phyloP scores from a whole-genome alignment of 2,113 vertebrate species.

The Gallinago media region DNA sequence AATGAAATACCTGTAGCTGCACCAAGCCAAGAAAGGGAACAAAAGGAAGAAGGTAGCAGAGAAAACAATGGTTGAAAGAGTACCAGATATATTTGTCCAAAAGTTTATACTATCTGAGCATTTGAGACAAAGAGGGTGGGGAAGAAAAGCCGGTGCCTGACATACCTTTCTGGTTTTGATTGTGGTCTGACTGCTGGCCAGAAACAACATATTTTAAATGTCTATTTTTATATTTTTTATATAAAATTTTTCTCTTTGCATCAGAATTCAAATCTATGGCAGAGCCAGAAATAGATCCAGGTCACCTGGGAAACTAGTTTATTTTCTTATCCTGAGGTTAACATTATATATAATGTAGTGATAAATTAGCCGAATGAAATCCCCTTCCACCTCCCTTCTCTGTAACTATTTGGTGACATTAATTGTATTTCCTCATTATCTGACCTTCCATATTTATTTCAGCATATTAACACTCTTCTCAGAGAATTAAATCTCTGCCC shows the following conservation, averaged over 20 bases:
- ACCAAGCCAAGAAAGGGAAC: background rate
- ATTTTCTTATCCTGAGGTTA: background rate
- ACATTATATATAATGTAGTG: background rate
- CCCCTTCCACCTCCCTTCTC: background rate
- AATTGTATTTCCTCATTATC: background rate
- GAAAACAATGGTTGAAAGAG: background rate
- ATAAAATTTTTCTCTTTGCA: background rate
- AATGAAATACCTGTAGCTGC: background rate
- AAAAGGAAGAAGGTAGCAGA: background rate
- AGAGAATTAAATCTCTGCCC: background rate
- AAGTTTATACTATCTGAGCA: background rate
- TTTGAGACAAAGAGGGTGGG: background rate
- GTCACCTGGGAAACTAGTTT: conserved; percentile 22
- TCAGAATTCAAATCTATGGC: background rate
- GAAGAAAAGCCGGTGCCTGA: background rate
- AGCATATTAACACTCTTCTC: background rate
- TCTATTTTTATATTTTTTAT: background rate
- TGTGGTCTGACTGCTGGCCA: background rate
- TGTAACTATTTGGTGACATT: background rate
- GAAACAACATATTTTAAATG: background rate
- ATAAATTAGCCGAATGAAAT: background rate
- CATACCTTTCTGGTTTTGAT: background rate
- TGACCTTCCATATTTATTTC: background rate
- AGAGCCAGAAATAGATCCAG: background rate
- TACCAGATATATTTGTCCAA: background rate